Evolutionary conservation across 2,888 invertebrate species (phyloP).

Genomic region (Limenitis camilla): DNA sequence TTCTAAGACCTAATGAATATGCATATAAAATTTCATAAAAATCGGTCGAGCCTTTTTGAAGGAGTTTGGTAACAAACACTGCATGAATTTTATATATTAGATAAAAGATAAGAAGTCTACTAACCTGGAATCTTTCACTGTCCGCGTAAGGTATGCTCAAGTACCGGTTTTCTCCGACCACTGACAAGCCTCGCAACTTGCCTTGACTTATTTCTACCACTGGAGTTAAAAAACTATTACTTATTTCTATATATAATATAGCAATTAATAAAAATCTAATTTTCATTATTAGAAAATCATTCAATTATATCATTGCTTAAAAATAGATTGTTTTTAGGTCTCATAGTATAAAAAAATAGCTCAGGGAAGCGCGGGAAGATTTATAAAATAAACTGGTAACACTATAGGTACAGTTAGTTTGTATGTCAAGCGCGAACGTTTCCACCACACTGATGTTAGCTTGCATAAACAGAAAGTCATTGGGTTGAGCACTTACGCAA

Average conservation of each 20-base stretch:
- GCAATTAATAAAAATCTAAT: too few species aligned
- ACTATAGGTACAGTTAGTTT: background rate
- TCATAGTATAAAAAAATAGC: too few species aligned
- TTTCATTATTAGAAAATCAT: too few species aligned
- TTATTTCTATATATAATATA: conserved; percentile 14
- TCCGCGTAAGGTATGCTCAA: conserved; percentile 60
- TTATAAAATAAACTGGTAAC: too few species aligned
- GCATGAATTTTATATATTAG: too few species aligned
- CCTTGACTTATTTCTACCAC: conserved; percentile 47
- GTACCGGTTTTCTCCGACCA: conserved; percentile 49
- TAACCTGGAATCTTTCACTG: conserved; percentile 54
- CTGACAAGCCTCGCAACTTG: conserved; percentile 44
- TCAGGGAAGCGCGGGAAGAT: too few species aligned
- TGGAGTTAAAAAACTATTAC: conserved; percentile 36
- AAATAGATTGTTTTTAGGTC: too few species aligned
- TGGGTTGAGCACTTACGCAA: background rate
- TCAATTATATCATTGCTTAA: too few species aligned
- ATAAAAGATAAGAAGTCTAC: conserved; percentile 8
- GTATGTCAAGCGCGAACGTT: background rate
- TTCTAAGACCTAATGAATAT: too few species aligned
- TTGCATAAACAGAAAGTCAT: conserved; percentile 7
- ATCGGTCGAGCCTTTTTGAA: too few species aligned
- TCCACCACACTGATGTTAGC: background rate
- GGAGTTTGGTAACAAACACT: too few species aligned
- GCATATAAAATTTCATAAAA: too few species aligned